Percentiles rank a stretch among this genome's conserved stretches.
phyloP scores from a whole-genome alignment of 2,113 vertebrate species.

The Corythaeola cristata region DNA sequence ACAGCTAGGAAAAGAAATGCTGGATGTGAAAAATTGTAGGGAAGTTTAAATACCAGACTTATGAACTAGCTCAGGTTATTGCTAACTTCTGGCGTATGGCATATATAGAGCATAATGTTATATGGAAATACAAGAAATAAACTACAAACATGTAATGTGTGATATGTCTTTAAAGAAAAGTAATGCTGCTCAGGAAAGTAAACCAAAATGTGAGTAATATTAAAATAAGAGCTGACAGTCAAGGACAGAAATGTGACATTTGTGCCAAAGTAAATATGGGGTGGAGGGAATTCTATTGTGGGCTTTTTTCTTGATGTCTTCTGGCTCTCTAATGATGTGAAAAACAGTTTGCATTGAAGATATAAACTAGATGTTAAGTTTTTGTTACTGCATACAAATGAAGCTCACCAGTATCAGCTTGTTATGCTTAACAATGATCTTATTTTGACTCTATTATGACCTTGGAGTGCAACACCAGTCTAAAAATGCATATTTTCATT shows the following conservation, averaged over 20 bases:
- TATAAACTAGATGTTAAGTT: not conserved
- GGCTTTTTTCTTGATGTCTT: not conserved
- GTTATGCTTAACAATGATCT: conserved; percentile 22
- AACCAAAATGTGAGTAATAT: not conserved
- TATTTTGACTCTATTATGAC: conserved; percentile 4
- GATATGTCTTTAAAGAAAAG: not conserved
- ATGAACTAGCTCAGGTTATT: not conserved
- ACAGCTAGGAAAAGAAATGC: not conserved
- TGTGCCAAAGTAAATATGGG: not conserved
- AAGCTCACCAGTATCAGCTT: conserved; percentile 14
- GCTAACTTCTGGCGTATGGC: not conserved
- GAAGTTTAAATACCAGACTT: not conserved
- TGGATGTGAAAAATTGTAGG: not conserved
- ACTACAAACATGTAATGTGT: not conserved
- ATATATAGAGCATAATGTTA: not conserved
- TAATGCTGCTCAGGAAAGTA: not conserved
- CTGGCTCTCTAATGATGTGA: conserved; percentile 23
- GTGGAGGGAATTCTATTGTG: not conserved
- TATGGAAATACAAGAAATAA: not conserved
- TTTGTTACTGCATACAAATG: conserved; percentile 1
- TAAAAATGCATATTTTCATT: not conserved
- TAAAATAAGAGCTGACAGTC: conserved; percentile 9
- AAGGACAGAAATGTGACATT: not conserved
- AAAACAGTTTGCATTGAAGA: conserved; percentile 19
- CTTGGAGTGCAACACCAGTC: not conserved